Conservation (phyloP, 2,797 vertebrate genomes). For the Chaenodraco wilsoni region DNA sequence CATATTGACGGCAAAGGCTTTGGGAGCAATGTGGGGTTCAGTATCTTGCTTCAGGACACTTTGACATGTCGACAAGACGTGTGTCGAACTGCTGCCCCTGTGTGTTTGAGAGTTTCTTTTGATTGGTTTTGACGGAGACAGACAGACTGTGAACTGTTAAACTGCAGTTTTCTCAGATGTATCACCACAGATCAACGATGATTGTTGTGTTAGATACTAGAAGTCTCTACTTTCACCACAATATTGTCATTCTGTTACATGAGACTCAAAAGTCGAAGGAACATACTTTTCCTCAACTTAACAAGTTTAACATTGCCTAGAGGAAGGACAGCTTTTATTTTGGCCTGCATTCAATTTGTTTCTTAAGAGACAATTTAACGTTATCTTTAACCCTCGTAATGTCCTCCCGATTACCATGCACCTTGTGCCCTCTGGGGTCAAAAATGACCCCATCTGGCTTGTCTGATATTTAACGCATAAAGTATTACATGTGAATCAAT, state of each 20-base stretch:
- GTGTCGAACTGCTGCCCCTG: too few relatives aligned
- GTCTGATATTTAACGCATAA: too few relatives aligned
- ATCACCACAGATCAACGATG: not conserved
- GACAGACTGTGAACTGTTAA: not conserved
- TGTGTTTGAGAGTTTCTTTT: not conserved
- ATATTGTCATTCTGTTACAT: slow-evolving; percentile 62
- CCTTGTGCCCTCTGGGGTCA: too few relatives aligned
- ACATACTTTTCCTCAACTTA: too few relatives aligned
- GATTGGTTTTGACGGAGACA: not conserved
- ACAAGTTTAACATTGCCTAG: slow-evolving; percentile 25
- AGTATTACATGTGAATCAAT: too few relatives aligned
- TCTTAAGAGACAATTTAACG: slow-evolving; percentile 40
- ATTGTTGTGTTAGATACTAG: slow-evolving; percentile 36
- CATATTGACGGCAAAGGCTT: too few relatives aligned
- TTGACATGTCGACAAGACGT: too few relatives aligned
- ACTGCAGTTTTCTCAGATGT: slow-evolving; percentile 16
- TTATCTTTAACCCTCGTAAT: too few relatives aligned
- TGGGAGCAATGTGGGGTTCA: too few relatives aligned
- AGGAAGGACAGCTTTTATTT: slow-evolving; percentile 45
- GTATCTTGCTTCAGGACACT: too few relatives aligned
- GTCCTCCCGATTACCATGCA: too few relatives aligned
- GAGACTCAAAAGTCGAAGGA: slow-evolving; percentile 50
- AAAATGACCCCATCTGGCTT: too few relatives aligned
- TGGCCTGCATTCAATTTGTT: slow-evolving; percentile 46
- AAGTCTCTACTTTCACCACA: slow-evolving; percentile 36